phyloP scores from a whole-genome alignment of 1,140 invertebrate genomes.

The Dreissena rostriformis region DNA sequence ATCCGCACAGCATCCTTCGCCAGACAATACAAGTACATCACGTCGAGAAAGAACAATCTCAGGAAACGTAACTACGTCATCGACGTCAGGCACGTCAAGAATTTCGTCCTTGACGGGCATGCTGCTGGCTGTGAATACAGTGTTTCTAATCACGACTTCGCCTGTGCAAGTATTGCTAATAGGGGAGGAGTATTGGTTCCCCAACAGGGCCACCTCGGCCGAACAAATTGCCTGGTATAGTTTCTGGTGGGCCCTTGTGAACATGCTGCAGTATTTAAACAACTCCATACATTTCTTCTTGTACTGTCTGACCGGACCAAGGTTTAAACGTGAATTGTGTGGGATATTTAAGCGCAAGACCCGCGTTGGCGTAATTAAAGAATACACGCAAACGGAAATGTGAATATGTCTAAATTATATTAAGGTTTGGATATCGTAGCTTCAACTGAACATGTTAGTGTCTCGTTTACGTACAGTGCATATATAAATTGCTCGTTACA shows the following conservation, averaged over 20 bases:
- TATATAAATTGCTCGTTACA: too few species aligned
- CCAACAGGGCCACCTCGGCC: slow-evolving; percentile 1
- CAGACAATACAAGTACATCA: background rate
- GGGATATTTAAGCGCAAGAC: too few species aligned
- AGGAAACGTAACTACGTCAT: background rate
- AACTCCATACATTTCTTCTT: slow-evolving; percentile 78
- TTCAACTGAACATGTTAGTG: too few species aligned
- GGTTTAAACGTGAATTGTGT: slow-evolving; percentile 67
- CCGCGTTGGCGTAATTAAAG: too few species aligned
- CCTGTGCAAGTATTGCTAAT: slow-evolving; percentile 73
- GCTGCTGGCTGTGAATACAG: slow-evolving; percentile 69
- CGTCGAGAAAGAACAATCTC: background rate
- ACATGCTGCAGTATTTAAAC: slow-evolving; percentile 76
- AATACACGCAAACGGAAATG: too few species aligned
- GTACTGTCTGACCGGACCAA: slow-evolving; percentile 74
- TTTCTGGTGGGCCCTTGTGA: slow-evolving; percentile 72
- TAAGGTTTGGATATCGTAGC: too few species aligned
- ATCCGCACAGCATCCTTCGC: background rate
- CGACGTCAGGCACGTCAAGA: background rate
- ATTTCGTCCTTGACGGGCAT: slow-evolving; percentile 69
- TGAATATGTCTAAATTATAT: too few species aligned
- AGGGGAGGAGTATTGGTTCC: slow-evolving; percentile 64
- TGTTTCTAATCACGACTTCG: slow-evolving; percentile 70
- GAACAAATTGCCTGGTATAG: slow-evolving; percentile 54
- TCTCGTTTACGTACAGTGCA: too few species aligned